These are phyloP conservation scores for Empidonax alnorum DNA, from an alignment of 2,113 vertebrate genomes.

Conservation along the genomic window DNA sequence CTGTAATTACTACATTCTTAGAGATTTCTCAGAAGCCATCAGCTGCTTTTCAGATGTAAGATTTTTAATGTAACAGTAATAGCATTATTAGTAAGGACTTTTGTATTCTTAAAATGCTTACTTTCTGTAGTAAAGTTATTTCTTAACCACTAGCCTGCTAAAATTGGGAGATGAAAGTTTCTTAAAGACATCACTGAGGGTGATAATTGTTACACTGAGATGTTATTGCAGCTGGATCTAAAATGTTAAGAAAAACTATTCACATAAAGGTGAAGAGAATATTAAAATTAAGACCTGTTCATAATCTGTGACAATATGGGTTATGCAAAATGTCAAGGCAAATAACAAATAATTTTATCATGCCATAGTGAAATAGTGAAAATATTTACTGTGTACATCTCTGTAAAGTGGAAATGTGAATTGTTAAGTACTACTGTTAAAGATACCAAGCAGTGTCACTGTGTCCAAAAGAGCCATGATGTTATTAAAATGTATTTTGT, in stretches of 20 bases:
- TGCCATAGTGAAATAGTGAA: background rate
- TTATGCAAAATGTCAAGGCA: background rate
- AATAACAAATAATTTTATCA: background rate
- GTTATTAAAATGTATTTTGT: background rate
- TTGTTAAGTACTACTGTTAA: background rate
- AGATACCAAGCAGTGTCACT: background rate
- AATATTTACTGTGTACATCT: background rate
- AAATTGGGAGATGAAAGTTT: background rate
- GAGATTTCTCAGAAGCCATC: background rate
- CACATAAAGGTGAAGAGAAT: background rate
- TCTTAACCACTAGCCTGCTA: background rate
- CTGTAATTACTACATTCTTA: background rate
- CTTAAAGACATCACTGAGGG: constrained; percentile 4
- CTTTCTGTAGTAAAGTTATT: background rate
- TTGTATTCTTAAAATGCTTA: background rate
- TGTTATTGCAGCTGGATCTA: constrained; percentile 31
- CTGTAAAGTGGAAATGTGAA: background rate
- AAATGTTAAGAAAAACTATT: constrained; percentile 56
- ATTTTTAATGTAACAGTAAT: background rate
- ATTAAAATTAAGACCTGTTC: background rate
- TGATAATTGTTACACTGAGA: constrained; percentile 18
- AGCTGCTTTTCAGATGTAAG: background rate
- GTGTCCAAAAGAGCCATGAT: background rate
- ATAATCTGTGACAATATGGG: background rate
- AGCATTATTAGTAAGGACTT: background rate